Evolutionary conservation across 2,113 vertebrate genomes (phyloP), one percentile per base, ranked within the genome.

Genomic region (Nycticebus coucang): DNA sequence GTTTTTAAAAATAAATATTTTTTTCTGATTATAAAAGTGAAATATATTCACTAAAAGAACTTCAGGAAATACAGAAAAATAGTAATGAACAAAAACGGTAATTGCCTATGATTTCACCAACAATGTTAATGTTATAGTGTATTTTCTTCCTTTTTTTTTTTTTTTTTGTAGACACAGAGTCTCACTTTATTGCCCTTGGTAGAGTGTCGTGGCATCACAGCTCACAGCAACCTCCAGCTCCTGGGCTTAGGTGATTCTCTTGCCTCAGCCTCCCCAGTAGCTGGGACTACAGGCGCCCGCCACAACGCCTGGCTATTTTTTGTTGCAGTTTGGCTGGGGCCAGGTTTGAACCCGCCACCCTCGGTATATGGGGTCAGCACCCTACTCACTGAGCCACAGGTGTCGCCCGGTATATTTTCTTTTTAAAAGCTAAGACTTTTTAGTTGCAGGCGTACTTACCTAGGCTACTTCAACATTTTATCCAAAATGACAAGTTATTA

Each of bases 1-100:
- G 1, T 26, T 79, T 93, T 75, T 62, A n/a, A 26, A 71, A 85
- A 83, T 85, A 91, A 87, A 18, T 41, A 12, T 3, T 71, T 84
- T 84, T 94, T 94, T 93, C 78, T 95, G 22, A 91, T 89, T 91
- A 77, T 4, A 90, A 95, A 79, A 75, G 53, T 80, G 96, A 87
- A 92, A 55, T 26, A 95, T 74, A 81, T 57, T 89, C 35, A 66
- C 41, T 80, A 69, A 33, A 94, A 18, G 64, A 96, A 87, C 89
- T 87, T 85, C 60, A 92, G 77, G 74, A 92, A 91, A 95, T 57
- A 94, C 5, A 72, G 60, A 92, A 95, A 87, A 90, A 89, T 50
- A 81, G 88, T 74, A 95, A 88, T 50, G 14, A 71, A 81, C 35
- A 95, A 22, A 22, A 79, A 94, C 15, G 53, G 60, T 41, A 72